Conservation (phyloP, 2,888 invertebrate genomes). For the Linnaemya tessellans region DNA sequence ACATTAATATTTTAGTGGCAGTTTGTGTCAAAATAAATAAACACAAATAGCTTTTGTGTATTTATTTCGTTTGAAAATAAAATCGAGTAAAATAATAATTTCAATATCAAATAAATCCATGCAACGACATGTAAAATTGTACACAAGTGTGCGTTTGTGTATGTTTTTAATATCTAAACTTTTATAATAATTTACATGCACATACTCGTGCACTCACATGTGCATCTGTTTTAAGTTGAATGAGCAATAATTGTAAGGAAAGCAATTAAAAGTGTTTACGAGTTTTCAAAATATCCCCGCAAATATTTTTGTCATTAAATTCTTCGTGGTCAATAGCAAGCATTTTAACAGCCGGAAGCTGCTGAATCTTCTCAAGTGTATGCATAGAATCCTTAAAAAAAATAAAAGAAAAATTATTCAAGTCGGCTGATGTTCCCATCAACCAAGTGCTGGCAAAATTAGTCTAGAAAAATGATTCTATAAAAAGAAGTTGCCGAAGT, state of each 20-base stretch:
- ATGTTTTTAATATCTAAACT: conserved; percentile 7
- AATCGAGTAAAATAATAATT: neutral
- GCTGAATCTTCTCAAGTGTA: no score
- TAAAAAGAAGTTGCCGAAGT: no score
- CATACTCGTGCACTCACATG: no score
- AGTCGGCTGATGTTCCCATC: no score
- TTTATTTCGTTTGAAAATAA: conserved; percentile 13
- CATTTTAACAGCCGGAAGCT: no score
- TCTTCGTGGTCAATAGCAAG: no score
- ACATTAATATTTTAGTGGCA: conserved; percentile 17
- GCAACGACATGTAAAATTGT: neutral
- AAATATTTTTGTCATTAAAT: neutral
- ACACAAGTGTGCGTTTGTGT: neutral
- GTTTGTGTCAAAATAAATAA: neutral
- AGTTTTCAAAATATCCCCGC: conserved; percentile 28
- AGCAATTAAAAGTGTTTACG: conserved; percentile 42
- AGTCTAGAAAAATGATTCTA: no score
- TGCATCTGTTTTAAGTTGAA: conserved; percentile 22
- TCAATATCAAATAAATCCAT: neutral
- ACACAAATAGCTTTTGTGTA: neutral
- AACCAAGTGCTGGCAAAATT: no score
- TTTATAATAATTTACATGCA: no score
- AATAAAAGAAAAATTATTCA: no score
- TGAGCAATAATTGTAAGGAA: conserved; percentile 14
- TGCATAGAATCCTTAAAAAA: no score